Evolutionary conservation across 2,797 vertebrate genomes (phyloP).

Genomic region (Chelon auratus): DNA sequence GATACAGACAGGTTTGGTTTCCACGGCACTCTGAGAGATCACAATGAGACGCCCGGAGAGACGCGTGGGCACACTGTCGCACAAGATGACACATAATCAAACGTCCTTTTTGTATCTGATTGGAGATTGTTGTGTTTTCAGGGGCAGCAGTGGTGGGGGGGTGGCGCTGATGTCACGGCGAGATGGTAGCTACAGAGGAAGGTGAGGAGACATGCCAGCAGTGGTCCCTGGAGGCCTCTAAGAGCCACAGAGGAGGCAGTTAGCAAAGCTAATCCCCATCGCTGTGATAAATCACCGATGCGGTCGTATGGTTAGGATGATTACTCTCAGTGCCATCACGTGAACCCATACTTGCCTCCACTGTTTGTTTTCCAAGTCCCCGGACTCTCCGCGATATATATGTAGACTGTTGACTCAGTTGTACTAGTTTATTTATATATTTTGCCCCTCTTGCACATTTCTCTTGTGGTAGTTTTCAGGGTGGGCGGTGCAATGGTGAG

Average conservation of each 20-base stretch:
- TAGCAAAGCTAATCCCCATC: slow-evolving; percentile 48
- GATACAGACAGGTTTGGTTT: slow-evolving; percentile 61
- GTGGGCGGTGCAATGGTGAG: slow-evolving; percentile 45
- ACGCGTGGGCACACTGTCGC: slow-evolving; percentile 66
- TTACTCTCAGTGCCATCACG: slow-evolving; percentile 63
- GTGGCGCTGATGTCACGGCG: slow-evolving; percentile 51
- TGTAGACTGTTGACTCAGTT: slow-evolving; percentile 71
- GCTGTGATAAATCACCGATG: slow-evolving; percentile 68
- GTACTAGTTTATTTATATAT: slow-evolving; percentile 74
- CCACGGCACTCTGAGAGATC: slow-evolving; percentile 51
- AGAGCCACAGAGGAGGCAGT: slow-evolving; percentile 46
- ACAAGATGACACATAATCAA: slow-evolving; percentile 55
- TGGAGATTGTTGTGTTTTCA: slow-evolving; percentile 53
- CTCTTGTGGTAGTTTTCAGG: slow-evolving; percentile 32
- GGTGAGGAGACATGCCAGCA: slow-evolving; percentile 34
- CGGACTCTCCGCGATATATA: slow-evolving; percentile 37
- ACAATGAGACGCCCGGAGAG: slow-evolving; percentile 63
- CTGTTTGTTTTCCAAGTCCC: slow-evolving; percentile 59
- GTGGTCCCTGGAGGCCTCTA: slow-evolving; percentile 23
- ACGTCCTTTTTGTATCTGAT: slow-evolving; percentile 47
- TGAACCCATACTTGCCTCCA: slow-evolving; percentile 43
- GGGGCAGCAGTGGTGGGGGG: slow-evolving; percentile 6
- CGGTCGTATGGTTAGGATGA: slow-evolving; percentile 49
- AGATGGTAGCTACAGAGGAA: slow-evolving; percentile 48
- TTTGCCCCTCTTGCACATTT: slow-evolving; percentile 69